These are phyloP conservation scores for Ypsolopha sequella DNA, from an alignment of 2,888 invertebrate genomes.

Conservation along the genomic window DNA sequence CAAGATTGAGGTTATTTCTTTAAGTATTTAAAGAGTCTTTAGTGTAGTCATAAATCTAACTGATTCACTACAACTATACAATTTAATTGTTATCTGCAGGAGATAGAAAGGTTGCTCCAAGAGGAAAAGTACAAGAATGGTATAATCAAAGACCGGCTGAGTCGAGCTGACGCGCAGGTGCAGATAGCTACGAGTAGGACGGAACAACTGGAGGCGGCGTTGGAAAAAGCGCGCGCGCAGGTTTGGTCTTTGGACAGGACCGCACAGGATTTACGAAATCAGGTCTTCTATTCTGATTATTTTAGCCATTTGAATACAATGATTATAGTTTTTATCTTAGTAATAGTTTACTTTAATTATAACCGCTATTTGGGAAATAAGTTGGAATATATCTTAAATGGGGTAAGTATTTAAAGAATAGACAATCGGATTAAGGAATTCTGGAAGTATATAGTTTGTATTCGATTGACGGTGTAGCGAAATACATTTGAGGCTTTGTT, in stretches of 20 bases:
- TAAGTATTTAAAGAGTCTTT: neutral
- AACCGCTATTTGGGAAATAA: too few species aligned
- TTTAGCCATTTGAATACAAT: too few species aligned
- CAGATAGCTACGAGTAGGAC: constrained; percentile 34
- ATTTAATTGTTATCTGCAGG: constrained; percentile 23
- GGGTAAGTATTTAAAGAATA: too few species aligned
- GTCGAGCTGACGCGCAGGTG: constrained; percentile 35
- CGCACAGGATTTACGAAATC: constrained; percentile 36
- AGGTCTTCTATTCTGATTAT: constrained; percentile 18
- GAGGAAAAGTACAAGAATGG: constrained; percentile 38
- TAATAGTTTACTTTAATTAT: too few species aligned
- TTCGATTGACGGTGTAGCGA: too few species aligned
- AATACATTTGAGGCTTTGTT: neutral
- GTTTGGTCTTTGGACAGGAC: constrained; percentile 33
- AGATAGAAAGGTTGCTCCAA: constrained; percentile 46
- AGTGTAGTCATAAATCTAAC: too few species aligned
- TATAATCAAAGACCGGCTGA: constrained; percentile 29
- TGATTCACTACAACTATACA: too few species aligned
- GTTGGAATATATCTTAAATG: too few species aligned
- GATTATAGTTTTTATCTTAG: too few species aligned
- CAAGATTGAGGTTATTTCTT: constrained; percentile 31
- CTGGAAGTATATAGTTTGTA: too few species aligned
- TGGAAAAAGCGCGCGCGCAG: constrained; percentile 33
- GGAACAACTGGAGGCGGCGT: constrained; percentile 31
- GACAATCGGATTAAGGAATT: too few species aligned